Evolutionary conservation across 2,113 vertebrate genomes (phyloP), one percentile per base, ranked within the genome.

Genomic region (Garra rufa): DNA sequence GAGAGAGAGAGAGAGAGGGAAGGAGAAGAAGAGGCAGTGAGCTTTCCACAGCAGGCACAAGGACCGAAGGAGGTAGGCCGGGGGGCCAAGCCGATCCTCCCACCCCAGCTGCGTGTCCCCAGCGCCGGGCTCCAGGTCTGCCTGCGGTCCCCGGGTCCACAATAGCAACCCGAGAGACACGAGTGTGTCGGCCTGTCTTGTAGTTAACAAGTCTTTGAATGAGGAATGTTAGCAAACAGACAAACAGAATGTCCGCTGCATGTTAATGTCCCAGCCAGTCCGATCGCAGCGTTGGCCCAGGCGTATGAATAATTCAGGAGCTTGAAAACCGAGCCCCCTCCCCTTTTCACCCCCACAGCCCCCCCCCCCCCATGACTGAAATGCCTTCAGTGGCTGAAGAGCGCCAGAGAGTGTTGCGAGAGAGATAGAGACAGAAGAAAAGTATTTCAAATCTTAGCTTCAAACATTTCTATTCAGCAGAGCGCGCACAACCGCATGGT

Each of bases 161-260:
- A 96, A 97, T 95, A 93, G 95, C 93, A 94, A 94, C 94, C 94
- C 92, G 92, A 91, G 90, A 95, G 93, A 92, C 94, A 94, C 94
- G 92, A 34, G 34, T 94, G 95, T 95, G 85, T 96, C 95, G 94
- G 95, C 95, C 95, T 91, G 94, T 95, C 96, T 96, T 95, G 94
- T 95, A 95, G 95, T 95, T 97, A 96, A 96, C 96, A 95, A 95
- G 95, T 95, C 96, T 95, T 94, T 96, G 96, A 97, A 97, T 96
- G 96, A 96, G 95, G 96, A 97, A 96, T 97, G 96, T 97, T 94
- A 95, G 94, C 94, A 97, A 97, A 97, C 96, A 97, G 95, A 96
- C 95, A 95, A 93, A 93, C 95, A 93, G 95, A 95, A 94, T 95
- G 96, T 95, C 93, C 93, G 94, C 88, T 95, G 95, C 95, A 96